Evolutionary conservation across 2,888 invertebrate species (phyloP), one percentile per base, ranked within the genome.

Genomic region (Pachydiplax longipennis): DNA sequence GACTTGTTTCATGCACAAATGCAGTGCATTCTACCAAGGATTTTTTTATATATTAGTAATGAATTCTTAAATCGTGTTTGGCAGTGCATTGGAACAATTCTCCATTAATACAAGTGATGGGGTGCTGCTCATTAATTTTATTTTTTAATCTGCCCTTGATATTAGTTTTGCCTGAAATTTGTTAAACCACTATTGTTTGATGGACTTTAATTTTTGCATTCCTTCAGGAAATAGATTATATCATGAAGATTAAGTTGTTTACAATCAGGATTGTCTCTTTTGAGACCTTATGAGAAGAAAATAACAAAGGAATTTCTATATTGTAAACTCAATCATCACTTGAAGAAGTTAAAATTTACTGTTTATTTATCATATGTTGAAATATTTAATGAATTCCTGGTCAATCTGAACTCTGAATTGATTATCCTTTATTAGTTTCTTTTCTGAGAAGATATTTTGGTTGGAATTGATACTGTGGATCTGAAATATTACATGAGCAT

Each of bases 21-120:
- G 13, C 35, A 61, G 87, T 87, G 87, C 87, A 87, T 87, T 87
- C 87, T 87, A 31, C 37, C 31, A 73, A 25, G 73, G 25, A 58
- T 87, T 87, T 87, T 83, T 87, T 87, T 87, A 87, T 65, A 37
- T n/a, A 87, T 37, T 61, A 61, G 65, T 87, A 31, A 61, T 87
- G 37, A 65, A 37, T 87, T 87, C 31, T 37, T 37, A 58, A 61
- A 87, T 87, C 87, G 37, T 65, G 61, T 87, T 61, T 87, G 61
- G 58, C 87, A 87, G 58, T 87, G 87, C 53, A 87, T 35, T 65
- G 65, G 87, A 61, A 87, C 53, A 58, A 58, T 35, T 83, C 35
- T 87, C 65, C 35, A 61, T 65, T 37, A 37, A 87, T 87, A 65
- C n/a, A 61, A 37, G 35, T 61, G 58, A 87, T 65, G 58, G 37